Evolutionary conservation across 2,888 invertebrate genomes (phyloP), one percentile per base, ranked within the genome.

Genomic region (Rosalia funebris): DNA sequence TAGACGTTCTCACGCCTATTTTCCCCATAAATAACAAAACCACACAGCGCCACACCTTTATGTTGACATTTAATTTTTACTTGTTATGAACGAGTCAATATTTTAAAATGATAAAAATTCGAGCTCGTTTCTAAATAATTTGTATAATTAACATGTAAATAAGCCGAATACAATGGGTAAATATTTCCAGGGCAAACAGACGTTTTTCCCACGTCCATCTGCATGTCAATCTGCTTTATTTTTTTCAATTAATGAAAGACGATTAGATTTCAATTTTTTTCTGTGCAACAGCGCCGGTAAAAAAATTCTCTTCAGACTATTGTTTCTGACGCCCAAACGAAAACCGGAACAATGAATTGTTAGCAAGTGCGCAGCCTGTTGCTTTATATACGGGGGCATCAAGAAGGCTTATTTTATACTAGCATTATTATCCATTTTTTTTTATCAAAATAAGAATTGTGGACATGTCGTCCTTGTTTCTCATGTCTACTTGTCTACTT

Each of bases 21-120:
- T 65, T 65, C 63, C 55, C 57, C 54, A 60, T 63, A 55, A 60
- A 62, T 60, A 25, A 25, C 7, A 25, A 7, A 25, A 25, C 4
- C 25, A 41, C 54, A 53, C 59, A 60, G 42, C 42, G 53, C 42
- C 66, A 61, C 66, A 63, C 66, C 63, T 60, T 57, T 59, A 32
- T 52, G 63, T 61, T 61, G 61, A 59, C 66, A 61, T 66, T 66
- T 59, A 50, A 50, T 50, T 50, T 50, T 50, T 50, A 50, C 50
- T 19, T 25, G 39, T 36, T 50, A 50, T 36, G 50, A 36, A 15
- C 50, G 41, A 39, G 50, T 50, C 53, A 53, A 53, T 53, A 53
- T 53, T 53, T 53, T 53, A 42, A 11, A 53, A 53, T 53, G 53
- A 53, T 53, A 53, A 52, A 52, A 42, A 53, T 42, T 53, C 25